A percentile compares a stretch with the other conserved stretches of the same genome.
Conservation (phyloP, 2,888 invertebrate genomes). For the Augiades crinisus region DNA sequence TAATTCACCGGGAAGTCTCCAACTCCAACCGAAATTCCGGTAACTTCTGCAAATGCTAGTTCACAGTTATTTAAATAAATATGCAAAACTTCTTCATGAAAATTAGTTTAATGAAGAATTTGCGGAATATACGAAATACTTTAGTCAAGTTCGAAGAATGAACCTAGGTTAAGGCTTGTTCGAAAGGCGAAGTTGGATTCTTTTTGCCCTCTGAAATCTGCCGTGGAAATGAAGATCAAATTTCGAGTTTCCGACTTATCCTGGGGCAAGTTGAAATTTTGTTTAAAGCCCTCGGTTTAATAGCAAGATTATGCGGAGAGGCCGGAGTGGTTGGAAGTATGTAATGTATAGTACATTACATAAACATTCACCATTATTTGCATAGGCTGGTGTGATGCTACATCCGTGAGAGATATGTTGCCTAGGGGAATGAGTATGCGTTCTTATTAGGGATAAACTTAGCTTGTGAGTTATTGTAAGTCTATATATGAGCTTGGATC, state of each 20-base stretch:
- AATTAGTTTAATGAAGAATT: slow-evolving; percentile 31
- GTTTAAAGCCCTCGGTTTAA: slow-evolving; percentile 29
- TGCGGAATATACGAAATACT: slow-evolving; percentile 25
- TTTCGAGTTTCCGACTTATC: slow-evolving; percentile 30
- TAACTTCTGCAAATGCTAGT: slow-evolving; percentile 37
- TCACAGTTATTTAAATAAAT: slow-evolving; percentile 38
- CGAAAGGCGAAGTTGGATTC: slow-evolving; percentile 18
- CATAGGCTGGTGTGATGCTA: slow-evolving; percentile 6
- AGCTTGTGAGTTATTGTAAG: no score
- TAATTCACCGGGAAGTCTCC: slow-evolving; percentile 36
- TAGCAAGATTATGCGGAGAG: slow-evolving; percentile 29
- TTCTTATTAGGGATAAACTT: neutral
- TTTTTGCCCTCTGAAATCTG: slow-evolving; percentile 17
- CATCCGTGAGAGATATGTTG: neutral
- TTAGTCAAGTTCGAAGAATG: slow-evolving; percentile 21
- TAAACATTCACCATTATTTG: slow-evolving; percentile 11
- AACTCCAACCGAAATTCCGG: slow-evolving; percentile 34
- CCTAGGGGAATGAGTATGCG: neutral
- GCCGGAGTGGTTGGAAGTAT: slow-evolving; percentile 15
- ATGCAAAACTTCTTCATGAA: slow-evolving; percentile 33
- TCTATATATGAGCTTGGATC: neutral
- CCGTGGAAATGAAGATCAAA: slow-evolving; percentile 21
- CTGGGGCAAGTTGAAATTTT: slow-evolving; percentile 30
- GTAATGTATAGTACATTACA: no score
- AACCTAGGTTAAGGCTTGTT: slow-evolving; percentile 19